phyloP scores from a whole-genome alignment of 2,797 vertebrate species.

The Chiroxiphia lanceolata region DNA sequence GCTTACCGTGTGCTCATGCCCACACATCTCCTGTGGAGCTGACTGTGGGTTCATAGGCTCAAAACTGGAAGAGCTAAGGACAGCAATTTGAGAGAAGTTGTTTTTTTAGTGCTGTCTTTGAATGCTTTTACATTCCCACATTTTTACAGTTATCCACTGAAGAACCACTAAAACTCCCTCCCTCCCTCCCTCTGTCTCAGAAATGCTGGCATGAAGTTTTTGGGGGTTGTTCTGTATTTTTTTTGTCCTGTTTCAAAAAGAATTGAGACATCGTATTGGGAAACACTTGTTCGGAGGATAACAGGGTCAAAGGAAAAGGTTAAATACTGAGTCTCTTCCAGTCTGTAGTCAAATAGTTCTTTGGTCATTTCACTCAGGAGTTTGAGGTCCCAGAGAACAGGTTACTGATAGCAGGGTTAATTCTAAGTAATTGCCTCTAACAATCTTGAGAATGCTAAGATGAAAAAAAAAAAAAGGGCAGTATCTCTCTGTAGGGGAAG shows the following conservation, averaged over 20 bases:
- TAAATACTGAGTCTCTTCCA: neutral
- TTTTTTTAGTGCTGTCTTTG: neutral
- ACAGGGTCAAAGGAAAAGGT: neutral
- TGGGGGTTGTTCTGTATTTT: neutral
- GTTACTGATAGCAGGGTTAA: neutral
- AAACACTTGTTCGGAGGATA: neutral
- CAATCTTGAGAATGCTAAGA: neutral
- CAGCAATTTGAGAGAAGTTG: neutral
- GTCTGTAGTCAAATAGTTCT: neutral
- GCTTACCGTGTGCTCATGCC: neutral
- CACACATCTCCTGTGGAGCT: neutral
- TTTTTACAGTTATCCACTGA: neutral
- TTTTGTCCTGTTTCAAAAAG: neutral
- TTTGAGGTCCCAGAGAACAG: neutral
- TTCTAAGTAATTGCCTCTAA: neutral
- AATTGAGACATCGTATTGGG: neutral
- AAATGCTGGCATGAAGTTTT: neutral
- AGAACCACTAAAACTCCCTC: neutral
- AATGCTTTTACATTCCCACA: neutral
- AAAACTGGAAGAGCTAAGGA: neutral
- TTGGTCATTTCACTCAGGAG: neutral
- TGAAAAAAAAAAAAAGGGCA: neutral
- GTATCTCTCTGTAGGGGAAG: neutral
- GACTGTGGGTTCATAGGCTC: neutral
- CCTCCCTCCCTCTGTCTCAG: neutral